Percentiles rank a stretch among this genome's conserved stretches.
These are phyloP conservation scores for Bombus confusus DNA, from an alignment of 1,140 invertebrate species.

Conservation along the genomic window DNA sequence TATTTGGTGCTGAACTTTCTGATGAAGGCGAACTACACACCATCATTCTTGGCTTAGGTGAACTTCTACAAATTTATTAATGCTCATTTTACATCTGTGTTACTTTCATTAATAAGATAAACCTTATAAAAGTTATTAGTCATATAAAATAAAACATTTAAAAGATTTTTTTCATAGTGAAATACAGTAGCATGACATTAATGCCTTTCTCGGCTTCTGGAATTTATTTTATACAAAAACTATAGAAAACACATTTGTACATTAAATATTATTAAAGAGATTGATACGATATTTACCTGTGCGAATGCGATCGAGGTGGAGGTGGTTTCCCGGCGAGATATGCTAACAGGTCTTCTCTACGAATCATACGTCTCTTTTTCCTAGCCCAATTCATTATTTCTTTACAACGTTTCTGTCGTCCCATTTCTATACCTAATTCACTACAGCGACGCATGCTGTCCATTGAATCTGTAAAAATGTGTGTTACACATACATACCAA, in stretches of 20 bases:
- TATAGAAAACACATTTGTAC: neutral
- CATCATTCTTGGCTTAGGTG: constrained; percentile 83
- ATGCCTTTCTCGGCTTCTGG: neutral
- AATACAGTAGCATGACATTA: neutral
- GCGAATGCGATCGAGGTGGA: constrained; percentile 83
- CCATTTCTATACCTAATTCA: constrained; percentile 88
- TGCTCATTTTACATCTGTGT: neutral
- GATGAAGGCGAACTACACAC: constrained; percentile 81
- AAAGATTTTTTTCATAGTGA: neutral
- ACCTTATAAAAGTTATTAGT: constrained; percentile 7
- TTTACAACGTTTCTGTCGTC: constrained; percentile 88
- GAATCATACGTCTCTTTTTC: constrained; percentile 88
- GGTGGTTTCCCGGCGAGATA: constrained; percentile 89
- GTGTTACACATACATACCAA: neutral
- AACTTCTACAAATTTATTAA: constrained; percentile 76
- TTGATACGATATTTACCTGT: constrained; percentile 67
- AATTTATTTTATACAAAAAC: constrained; percentile 3
- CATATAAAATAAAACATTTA: constrained; percentile 18
- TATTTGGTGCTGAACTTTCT: constrained; percentile 80
- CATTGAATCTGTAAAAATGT: constrained; percentile 85
- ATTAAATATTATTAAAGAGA: neutral
- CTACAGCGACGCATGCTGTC: constrained; percentile 87
- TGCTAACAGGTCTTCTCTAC: constrained; percentile 90
- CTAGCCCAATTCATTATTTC: constrained; percentile 91
- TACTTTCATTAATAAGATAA: constrained; percentile 8